Base-by-base conservation (phyloP, 1,140 invertebrate species). In the Antheraea mylitta region DNA sequence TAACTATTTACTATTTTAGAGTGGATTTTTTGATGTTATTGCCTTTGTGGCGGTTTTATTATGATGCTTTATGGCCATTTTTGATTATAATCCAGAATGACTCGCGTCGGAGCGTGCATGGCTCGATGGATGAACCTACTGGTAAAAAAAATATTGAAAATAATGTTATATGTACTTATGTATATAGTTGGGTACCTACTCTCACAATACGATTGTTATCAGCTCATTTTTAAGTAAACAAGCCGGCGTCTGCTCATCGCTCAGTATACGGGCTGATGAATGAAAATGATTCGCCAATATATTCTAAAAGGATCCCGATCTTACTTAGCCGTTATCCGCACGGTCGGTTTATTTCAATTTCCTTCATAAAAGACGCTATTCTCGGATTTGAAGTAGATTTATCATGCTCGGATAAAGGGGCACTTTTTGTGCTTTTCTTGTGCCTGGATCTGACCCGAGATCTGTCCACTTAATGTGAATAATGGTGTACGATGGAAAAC, bases 311-410 rank as follows among this genome's bases (percentile, higher is more conserved):
- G 85, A 86, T 90, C 85, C 83, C 83, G 85, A 90, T 91, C 88
- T 88, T 91, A 90, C 90, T 90, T 90, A 90, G 90, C 86, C 78
- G 88, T 90, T 90, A 92, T 92, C 88, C 90, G 87, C 84, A 92
- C 90, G 88, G 90, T 92, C 90, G 90, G 90, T 92, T 92, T 92
- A 92, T 92, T 92, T 92, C 90, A 92, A 92, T 92, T 92, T 90
- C 87, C 85, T 92, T 92, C 90, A 91, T 91, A 91, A 91, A 90
- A 91, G 89, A 91, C 85, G 89, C 86, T 89, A 91, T 91, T 89
- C 88, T 91, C 88, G 89, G 89, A 91, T 91, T 91, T 91, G 89
- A 91, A 91, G 89, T 91, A 91, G 88, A 91, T 91, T 91, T 91
- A 91, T 91, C 88, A 92, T 92, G 89, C 87, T 89, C 87, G 89